phyloP scores from a whole-genome alignment of 2,888 invertebrate genomes.

The Nomada fabriciana region DNA sequence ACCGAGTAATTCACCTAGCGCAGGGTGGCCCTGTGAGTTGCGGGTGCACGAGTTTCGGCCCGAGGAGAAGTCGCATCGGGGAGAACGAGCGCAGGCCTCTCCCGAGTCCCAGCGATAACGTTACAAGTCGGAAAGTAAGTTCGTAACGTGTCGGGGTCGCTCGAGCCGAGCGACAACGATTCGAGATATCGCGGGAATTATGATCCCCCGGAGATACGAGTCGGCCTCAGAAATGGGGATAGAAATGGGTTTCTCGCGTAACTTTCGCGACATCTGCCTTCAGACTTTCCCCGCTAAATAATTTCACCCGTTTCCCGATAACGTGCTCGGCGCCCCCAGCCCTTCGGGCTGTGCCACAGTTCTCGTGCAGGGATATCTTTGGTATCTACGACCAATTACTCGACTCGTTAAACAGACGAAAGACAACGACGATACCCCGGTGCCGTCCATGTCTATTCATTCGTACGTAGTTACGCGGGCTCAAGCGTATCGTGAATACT shows the following conservation, averaged over 20 bases:
- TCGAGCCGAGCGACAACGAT: conserved; percentile 68
- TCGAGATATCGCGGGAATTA: conserved; percentile 71
- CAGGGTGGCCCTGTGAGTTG: conserved; percentile 35
- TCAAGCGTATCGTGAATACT: not conserved
- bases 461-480: not conserved
- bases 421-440: not conserved
- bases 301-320: conserved; percentile 66
- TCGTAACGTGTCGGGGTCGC: conserved; percentile 55
- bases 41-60: conserved; percentile 25
- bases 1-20: conserved; percentile 40
- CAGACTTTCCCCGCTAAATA: conserved; percentile 73
- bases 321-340: conserved; percentile 29
- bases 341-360: not conserved
- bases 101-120: conserved; percentile 57
- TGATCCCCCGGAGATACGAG: conserved; percentile 71
- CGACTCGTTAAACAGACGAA: not conserved
- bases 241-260: conserved; percentile 56
- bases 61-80: conserved; percentile 14
- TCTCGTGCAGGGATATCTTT: not conserved
- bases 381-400: conserved; percentile 13
- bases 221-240: conserved; percentile 64
- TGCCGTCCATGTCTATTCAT: no score
- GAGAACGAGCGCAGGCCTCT: conserved; percentile 27
- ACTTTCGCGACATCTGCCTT: conserved; percentile 72
- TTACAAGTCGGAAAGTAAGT: conserved; percentile 71